These are phyloP conservation scores for Caenorhabditis sp. DNA, from an alignment of 2,888 invertebrate species.

Conservation along the genomic window DNA sequence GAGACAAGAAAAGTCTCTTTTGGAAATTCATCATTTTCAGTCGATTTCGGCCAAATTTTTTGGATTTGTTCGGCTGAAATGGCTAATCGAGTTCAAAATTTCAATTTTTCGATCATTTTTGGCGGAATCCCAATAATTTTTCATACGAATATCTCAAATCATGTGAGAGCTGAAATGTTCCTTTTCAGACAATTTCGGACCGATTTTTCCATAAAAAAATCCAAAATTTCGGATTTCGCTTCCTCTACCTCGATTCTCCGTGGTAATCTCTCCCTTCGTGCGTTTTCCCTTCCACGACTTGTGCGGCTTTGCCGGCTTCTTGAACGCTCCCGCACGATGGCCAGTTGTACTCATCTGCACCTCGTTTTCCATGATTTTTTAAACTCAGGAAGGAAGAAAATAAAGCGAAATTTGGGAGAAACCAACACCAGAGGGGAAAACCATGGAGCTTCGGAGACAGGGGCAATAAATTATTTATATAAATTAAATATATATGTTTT, in stretches of 20 bases:
- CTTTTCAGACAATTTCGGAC: background rate
- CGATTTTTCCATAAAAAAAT: background rate
- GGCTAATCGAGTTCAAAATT: too few species aligned
- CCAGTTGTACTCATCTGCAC: constrained; percentile 67
- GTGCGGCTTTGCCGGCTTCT: constrained; percentile 95
- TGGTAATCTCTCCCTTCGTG: constrained; percentile 89
- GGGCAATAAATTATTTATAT: constrained; percentile 57
- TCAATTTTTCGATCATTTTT: background rate
- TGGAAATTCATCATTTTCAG: background rate
- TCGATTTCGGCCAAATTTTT: background rate
- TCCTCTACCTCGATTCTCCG: constrained; percentile 68
- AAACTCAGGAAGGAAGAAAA: background rate
- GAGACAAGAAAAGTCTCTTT: background rate
- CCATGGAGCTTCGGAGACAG: background rate
- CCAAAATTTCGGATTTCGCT: background rate
- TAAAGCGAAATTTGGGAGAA: constrained; percentile 4
- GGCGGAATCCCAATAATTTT: background rate
- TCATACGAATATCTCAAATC: too few species aligned
- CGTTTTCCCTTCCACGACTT: constrained; percentile 92
- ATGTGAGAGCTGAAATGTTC: too few species aligned
- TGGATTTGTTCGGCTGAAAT: too few species aligned
- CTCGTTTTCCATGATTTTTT: background rate
- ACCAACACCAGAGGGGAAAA: constrained; percentile 37
- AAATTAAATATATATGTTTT: constrained; percentile 42
- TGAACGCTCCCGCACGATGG: constrained; percentile 92